Conservation (phyloP, 2,797 vertebrate genomes). For the Prunella strophiata region DNA sequence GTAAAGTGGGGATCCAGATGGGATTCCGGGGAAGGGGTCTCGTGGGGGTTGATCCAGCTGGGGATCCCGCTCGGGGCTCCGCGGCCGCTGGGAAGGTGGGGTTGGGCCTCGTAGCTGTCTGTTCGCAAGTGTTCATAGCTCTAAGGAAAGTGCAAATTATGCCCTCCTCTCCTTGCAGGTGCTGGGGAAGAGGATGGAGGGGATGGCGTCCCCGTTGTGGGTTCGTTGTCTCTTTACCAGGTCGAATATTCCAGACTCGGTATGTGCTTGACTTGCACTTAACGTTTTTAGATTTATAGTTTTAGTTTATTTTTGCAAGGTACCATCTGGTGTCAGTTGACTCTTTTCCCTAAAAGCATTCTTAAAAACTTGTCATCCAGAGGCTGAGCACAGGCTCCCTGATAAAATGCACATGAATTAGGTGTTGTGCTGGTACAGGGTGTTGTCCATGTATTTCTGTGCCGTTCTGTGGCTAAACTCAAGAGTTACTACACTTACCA, state of each 20-base stretch:
- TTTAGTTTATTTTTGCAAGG: background rate
- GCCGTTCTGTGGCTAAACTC: background rate
- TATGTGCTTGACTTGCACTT: constrained; percentile 46
- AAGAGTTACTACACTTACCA: background rate
- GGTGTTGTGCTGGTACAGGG: background rate
- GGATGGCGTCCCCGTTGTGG: constrained; percentile 25
- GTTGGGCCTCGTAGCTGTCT: background rate
- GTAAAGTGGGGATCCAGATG: background rate
- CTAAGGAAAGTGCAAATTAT: fast-evolving
- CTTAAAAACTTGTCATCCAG: background rate
- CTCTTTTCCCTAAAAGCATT: background rate
- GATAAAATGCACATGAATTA: background rate
- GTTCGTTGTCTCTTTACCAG: constrained; percentile 78
- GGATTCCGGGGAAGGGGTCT: background rate
- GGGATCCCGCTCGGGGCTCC: background rate
- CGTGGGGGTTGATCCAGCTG: background rate
- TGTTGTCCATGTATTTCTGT: background rate
- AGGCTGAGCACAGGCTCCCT: background rate
- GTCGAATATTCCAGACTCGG: constrained; percentile 76
- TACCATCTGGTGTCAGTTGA: background rate
- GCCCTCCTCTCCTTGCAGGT: constrained; percentile 28
- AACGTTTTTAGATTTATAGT: background rate
- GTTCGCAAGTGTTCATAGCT: background rate
- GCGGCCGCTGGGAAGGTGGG: background rate
- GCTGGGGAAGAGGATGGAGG: constrained; percentile 39